Evolutionary conservation across 2,888 invertebrate species (phyloP).

Genomic region (Tipula vernalis): DNA sequence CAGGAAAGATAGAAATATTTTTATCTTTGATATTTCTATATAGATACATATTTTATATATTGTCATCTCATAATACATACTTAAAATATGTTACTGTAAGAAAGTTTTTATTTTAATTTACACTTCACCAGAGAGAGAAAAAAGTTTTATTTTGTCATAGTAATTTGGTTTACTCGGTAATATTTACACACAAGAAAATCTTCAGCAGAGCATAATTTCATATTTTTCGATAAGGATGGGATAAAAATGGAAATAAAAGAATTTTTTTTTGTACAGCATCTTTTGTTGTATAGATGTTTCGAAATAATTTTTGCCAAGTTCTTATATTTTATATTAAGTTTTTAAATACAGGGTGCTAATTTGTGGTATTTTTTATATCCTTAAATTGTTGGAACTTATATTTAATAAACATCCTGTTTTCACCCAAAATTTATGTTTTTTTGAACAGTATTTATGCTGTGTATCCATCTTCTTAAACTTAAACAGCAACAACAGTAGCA

Average conservation of each 20-base stretch:
- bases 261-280: neutral
- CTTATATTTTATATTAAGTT: too few relatives aligned
- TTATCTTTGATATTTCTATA: neutral
- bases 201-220: neutral
- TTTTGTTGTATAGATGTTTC: too few relatives aligned
- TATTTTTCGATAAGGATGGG: neutral
- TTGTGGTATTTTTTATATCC: neutral
- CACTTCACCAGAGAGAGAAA: neutral
- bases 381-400: too few relatives aligned
- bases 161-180: neutral
- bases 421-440: neutral
- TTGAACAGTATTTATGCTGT: neutral
- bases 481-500: neutral
- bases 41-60: neutral
- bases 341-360: too few relatives aligned
- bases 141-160: neutral
- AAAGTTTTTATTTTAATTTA: neutral
- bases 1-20: too few relatives aligned
- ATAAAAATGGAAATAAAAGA: neutral
- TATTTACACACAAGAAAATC: neutral
- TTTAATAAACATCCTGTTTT: too few relatives aligned
- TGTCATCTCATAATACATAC: neutral
- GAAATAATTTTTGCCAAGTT: too few relatives aligned
- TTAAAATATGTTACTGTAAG: neutral
- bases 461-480: neutral